phyloP scores from a whole-genome alignment of 2,113 vertebrate genomes.

The Gasterosteus aculeatus region DNA sequence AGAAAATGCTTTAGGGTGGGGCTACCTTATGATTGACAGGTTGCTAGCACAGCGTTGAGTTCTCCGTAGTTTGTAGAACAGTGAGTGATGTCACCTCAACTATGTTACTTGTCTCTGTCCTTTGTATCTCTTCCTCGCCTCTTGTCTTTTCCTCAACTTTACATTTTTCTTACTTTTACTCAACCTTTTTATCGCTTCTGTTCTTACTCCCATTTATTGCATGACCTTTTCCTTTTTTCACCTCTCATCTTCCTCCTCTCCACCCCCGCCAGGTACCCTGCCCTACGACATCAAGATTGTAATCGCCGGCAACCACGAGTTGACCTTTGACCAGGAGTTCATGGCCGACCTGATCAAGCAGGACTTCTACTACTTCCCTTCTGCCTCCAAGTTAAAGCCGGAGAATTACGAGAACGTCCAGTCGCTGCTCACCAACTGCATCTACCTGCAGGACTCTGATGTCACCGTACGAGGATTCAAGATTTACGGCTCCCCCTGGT shows the following conservation, averaged over 20 bases:
- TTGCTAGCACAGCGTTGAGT: too few relatives aligned
- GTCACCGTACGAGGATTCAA: slow-evolving; percentile 93
- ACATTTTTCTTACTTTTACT: neutral
- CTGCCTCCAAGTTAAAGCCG: slow-evolving; percentile 95
- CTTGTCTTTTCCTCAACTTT: neutral
- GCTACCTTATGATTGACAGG: neutral
- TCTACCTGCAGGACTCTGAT: slow-evolving; percentile 97
- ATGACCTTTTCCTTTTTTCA: neutral
- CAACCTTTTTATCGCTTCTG: neutral
- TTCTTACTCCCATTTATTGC: neutral
- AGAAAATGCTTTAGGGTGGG: neutral
- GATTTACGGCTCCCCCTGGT: slow-evolving; percentile 96
- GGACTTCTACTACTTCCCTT: slow-evolving; percentile 98
- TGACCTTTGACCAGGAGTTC: slow-evolving; percentile 99
- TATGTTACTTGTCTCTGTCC: neutral
- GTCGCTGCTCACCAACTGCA: slow-evolving; percentile 96
- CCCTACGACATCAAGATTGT: slow-evolving; percentile 98
- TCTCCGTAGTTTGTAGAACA: too few relatives aligned
- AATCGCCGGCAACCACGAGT: slow-evolving; percentile 95
- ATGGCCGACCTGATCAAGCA: slow-evolving; percentile 99
- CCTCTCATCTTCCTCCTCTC: neutral
- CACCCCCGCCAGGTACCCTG: slow-evolving; percentile 84
- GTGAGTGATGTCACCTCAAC: too few relatives aligned
- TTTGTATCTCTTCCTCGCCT: slow-evolving; percentile 13
- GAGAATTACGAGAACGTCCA: slow-evolving; percentile 98